Base-by-base conservation (phyloP, 2,888 invertebrate genomes). In the Lordiphosa fenestrarum region DNA sequence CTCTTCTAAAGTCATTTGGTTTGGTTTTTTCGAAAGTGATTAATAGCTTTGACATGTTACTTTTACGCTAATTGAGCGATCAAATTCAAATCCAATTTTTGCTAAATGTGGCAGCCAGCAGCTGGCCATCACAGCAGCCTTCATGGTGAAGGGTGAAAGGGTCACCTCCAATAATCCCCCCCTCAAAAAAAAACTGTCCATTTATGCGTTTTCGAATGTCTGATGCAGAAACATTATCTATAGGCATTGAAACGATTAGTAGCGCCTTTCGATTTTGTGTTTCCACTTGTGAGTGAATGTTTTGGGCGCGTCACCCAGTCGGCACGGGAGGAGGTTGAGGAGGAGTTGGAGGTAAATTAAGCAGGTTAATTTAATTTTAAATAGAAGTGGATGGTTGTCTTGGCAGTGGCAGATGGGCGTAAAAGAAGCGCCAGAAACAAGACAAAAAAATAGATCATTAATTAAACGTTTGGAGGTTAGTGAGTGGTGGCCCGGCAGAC, bases 41-140 rank as follows among this genome's bases (percentile, higher is more conserved):
- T 81, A 81, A 81, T 81, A 64, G 80, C 48, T 84, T 81, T 84
- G 80, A 84, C 80, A 81, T 84, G 80, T 84, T 81, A 75, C 83
- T 82, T 78, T 78, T 80, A 80, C 83, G 84, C 78, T 81, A 81
- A 81, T 81, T 81, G 84, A 81, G 80, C 84, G 84, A 81, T 84
- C 80, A 81, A 84, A 81, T 82, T 84, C 77, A 64, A 84, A 73
- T 82, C 73, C 67, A 70, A 82, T 74, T 72, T n/a, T 62, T 50
- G 74, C 71, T 70, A 73, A 73, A 76, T 69, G 73, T 70, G 70
- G 65, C 73, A 64, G 72, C 61, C 74, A 65, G 60, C 71, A 30
- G 30, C 30, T 30, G 30, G 30, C 30, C 30, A 30, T 30, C 30
- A 30, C 71, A 68, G 69, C 65, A 74, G 76, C 76, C 73, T 76